Evolutionary conservation across 2,113 vertebrate species (phyloP).

Genomic region (Nothoprocta pentlandii): DNA sequence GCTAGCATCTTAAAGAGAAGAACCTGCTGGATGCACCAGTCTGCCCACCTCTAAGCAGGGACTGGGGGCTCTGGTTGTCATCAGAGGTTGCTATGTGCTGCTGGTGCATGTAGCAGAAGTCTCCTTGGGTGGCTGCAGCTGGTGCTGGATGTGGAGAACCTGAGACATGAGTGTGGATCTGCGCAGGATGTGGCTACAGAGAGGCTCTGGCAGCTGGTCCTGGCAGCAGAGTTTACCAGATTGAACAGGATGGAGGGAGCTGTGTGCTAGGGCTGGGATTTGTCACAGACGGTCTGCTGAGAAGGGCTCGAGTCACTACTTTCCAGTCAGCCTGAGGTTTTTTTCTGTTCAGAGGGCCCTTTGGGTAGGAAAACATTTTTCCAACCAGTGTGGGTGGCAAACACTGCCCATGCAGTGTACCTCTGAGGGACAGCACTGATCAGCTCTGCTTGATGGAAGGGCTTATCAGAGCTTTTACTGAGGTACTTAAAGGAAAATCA

Average conservation of each 20-base stretch:
- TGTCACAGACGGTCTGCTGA: rapidly evolving
- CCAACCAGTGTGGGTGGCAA: not conserved
- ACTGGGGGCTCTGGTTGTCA: not conserved
- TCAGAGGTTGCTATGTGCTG: not conserved
- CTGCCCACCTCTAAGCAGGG: not conserved
- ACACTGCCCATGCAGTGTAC: not conserved
- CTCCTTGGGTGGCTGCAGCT: not conserved
- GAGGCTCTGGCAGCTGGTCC: not conserved
- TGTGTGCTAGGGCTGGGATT: not conserved
- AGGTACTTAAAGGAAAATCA: not conserved
- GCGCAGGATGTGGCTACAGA: rapidly evolving
- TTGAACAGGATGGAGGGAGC: not conserved
- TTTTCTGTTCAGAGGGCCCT: not conserved
- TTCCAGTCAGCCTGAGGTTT: not conserved
- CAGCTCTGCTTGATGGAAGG: not conserved
- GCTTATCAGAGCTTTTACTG: not conserved
- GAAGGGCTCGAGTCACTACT: not conserved
- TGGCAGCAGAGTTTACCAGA: not conserved
- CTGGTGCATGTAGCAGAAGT: not conserved
- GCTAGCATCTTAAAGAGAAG: rapidly evolving
- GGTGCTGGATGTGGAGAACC: not conserved
- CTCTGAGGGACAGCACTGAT: rapidly evolving
- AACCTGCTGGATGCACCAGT: no score
- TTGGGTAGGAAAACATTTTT: not conserved
- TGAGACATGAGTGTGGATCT: not conserved